Conservation (phyloP, 2,113 vertebrate genomes). For the Ictalurus furcatus region DNA sequence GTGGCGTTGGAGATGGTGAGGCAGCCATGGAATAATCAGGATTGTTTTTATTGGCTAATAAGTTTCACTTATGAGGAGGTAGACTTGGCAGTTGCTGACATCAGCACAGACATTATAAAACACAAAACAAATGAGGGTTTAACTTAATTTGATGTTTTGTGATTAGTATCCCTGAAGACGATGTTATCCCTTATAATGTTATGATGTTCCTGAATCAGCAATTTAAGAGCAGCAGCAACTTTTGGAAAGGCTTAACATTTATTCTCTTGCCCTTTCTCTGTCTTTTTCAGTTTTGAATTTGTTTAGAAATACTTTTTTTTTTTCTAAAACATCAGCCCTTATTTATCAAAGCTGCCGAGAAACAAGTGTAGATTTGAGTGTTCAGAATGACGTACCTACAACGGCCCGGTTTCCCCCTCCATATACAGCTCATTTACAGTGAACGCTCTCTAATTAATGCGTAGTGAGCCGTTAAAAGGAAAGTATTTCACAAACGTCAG, state of each 20-base stretch:
- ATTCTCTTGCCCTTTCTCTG: background rate
- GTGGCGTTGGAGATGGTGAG: slow-evolving; percentile 94
- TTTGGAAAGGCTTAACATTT: background rate
- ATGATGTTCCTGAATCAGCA: background rate
- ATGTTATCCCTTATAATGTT: background rate
- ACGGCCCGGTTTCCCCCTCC: too few relatives aligned
- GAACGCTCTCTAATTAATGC: too few relatives aligned
- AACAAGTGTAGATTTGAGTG: too few relatives aligned
- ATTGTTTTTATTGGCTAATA: background rate
- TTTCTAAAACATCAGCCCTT: too few relatives aligned
- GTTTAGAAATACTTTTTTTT: too few relatives aligned
- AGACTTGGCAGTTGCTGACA: background rate
- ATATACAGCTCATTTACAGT: too few relatives aligned
- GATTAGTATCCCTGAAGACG: background rate
- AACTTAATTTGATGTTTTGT: background rate
- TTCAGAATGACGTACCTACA: too few relatives aligned
- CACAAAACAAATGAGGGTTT: background rate
- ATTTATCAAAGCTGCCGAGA: too few relatives aligned
- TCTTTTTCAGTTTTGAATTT: background rate
- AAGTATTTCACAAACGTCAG: too few relatives aligned
- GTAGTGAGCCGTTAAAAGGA: too few relatives aligned
- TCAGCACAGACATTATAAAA: background rate
- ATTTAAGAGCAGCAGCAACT: background rate
- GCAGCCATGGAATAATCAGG: background rate
- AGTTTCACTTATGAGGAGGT: background rate